phyloP scores from a whole-genome alignment of 2,888 invertebrate species.

The Eubasilissa splendida region DNA sequence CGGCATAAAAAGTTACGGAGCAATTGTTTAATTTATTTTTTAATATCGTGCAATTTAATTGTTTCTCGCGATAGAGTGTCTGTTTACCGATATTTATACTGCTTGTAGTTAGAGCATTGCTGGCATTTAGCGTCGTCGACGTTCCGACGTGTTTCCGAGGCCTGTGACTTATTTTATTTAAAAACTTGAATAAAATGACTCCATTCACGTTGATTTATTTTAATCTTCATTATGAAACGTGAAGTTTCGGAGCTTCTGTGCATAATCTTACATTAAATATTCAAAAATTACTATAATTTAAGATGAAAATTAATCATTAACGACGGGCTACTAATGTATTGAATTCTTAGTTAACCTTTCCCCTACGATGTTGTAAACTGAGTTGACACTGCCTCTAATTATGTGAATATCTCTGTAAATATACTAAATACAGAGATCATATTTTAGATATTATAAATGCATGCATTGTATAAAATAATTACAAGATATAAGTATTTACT shows the following conservation, averaged over 20 bases:
- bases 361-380: no score
- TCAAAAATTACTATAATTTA: no score
- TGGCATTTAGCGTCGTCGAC: conserved; percentile 16
- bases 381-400: no score
- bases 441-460: no score
- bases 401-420: no score
- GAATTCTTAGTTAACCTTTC: no score
- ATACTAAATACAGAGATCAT: no score
- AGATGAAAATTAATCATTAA: no score
- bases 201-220: background rate
- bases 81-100: background rate
- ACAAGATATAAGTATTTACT: no score
- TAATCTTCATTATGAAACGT: conserved; percentile 8
- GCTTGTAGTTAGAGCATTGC: conserved; percentile 2
- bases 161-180: conserved; percentile 10
- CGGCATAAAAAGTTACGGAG: conserved; percentile 13
- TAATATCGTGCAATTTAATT: background rate
- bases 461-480: no score
- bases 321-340: no score
- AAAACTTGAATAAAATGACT: background rate
- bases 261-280: no score
- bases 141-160: conserved; percentile 10
- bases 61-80: conserved; percentile 8
- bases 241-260: background rate
- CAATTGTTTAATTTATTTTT: background rate